Base-by-base conservation (phyloP, 2,113 vertebrate species). In the Emydocephalus ijimae region DNA sequence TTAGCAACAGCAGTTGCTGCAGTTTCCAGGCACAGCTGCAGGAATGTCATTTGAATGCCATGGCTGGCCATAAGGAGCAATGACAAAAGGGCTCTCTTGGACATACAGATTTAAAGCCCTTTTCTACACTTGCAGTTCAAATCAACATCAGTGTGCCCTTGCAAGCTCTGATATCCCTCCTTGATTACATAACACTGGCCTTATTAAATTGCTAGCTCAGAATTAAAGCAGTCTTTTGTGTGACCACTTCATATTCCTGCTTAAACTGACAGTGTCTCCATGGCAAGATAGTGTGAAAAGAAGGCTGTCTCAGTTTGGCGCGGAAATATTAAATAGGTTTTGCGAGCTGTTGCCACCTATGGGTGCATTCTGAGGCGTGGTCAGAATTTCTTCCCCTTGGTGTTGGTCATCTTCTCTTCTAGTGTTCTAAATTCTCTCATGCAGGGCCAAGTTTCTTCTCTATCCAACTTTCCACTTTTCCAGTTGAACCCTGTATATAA, bases 21-120 rank as follows among this genome's bases (percentile, higher is more conserved):
- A 90, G 92, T 92, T 92, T 86, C 56, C n/a, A 86, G 88, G 81
- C 74, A 64, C 92, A 92, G 55, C 88, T 90, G 89, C 74, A 87
- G 74, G 74, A 92, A 90, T 92, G 88, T 92, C 92, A 92, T 92
- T 92, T 92, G 92, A 92, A 90, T 92, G 92, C 74, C 56, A 61
- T 54, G n/a, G 8, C 74, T 61, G 29, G n/a, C 88, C 55, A 87
- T 29, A 90, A 92, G 74, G 45, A 86, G 74, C 88, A 90, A 39
- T 43, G 74, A 90, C 45, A 26, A 23, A 89, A 89, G 91, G 81
- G 52, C 50, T 64, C 57, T 7, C 74, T 56, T 89, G 50, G 87
- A 81, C 69, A 85, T 74, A 39, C 18, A 57, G 54, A 74, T 89
- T 85, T 92, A 50, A 50, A n/a, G 69, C 8, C 20, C 86, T 50